phyloP scores from a whole-genome alignment of 2,888 invertebrate genomes.

The Podotricha telesiphe region DNA sequence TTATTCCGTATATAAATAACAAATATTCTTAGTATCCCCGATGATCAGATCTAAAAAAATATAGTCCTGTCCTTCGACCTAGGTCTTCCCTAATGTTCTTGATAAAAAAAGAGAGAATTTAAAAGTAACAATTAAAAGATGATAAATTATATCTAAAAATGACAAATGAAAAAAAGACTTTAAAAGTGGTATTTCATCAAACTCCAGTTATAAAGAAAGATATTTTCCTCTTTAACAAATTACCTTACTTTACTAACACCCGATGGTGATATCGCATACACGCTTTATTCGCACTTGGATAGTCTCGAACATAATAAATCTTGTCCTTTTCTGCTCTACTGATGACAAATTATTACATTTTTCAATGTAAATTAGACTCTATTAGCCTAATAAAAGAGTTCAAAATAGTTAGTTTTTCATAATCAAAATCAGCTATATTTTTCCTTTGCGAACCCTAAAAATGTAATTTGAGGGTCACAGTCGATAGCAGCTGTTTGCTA shows the following conservation, averaged over 20 bases:
- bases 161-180: background rate
- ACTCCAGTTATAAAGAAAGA: background rate
- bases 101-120: too few species aligned
- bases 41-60: too few species aligned
- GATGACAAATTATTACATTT: constrained; percentile 45
- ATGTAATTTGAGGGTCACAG: constrained; percentile 36
- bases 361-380: constrained; percentile 40
- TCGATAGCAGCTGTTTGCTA: constrained; percentile 26
- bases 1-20: too few species aligned
- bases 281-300: constrained; percentile 46
- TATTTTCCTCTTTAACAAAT: constrained; percentile 29
- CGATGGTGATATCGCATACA: constrained; percentile 38
- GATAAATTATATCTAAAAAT: background rate
- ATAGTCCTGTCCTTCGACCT: too few species aligned
- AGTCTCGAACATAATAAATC: constrained; percentile 50
- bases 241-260: constrained; percentile 23
- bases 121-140: too few species aligned
- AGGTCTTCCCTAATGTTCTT: too few species aligned
- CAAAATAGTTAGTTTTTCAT: constrained; percentile 12
- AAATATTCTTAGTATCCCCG: too few species aligned
- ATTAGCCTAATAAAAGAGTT: constrained; percentile 17
- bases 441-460: constrained; percentile 18
- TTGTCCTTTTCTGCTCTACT: constrained; percentile 44
- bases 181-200: constrained; percentile 12
- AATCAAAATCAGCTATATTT: constrained; percentile 19